A percentile compares a stretch with the other conserved stretches of the same genome.
Evolutionary conservation across 2,888 invertebrate species (phyloP).

Genomic region (Caenorhabditis zanzibari): DNA sequence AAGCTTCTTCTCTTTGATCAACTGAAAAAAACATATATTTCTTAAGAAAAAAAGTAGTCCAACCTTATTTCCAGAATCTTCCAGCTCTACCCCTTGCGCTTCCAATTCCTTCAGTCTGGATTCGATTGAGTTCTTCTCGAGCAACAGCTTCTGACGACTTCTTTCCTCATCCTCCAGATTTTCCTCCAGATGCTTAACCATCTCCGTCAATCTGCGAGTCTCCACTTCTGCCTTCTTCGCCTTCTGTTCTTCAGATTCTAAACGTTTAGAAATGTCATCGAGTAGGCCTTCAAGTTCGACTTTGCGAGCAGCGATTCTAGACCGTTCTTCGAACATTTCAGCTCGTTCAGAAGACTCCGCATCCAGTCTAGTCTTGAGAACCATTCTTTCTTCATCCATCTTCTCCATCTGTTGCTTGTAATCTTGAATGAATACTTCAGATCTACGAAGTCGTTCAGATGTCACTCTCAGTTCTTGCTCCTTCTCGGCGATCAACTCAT

Average conservation of each 20-base stretch:
- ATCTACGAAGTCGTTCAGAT: slow-evolving; percentile 69
- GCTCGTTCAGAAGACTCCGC: slow-evolving; percentile 95
- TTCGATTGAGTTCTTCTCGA: slow-evolving; percentile 97
- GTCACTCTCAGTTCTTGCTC: slow-evolving; percentile 91
- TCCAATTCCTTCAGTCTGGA: slow-evolving; percentile 88
- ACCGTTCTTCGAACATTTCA: slow-evolving; percentile 90
- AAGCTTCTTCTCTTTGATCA: slow-evolving; percentile 94
- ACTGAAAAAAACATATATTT: too few species aligned
- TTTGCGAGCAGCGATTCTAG: slow-evolving; percentile 50
- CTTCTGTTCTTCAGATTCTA: slow-evolving; percentile 61
- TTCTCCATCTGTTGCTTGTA: slow-evolving; percentile 66
- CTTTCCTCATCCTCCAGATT: slow-evolving; percentile 95
- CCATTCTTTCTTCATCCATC: slow-evolving; percentile 94
- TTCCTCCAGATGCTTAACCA: slow-evolving; percentile 81
- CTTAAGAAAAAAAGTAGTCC: too few species aligned
- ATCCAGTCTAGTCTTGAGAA: slow-evolving; percentile 89
- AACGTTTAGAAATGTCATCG: slow-evolving; percentile 45
- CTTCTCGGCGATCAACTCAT: slow-evolving; percentile 96
- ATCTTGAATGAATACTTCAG: slow-evolving; percentile 69
- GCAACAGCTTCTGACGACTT: slow-evolving; percentile 94
- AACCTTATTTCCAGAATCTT: slow-evolving; percentile 63
- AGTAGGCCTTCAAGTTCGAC: slow-evolving; percentile 55
- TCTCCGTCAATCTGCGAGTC: slow-evolving; percentile 90
- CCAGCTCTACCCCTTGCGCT: slow-evolving; percentile 44
- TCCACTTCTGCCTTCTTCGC: slow-evolving; percentile 94